Percentiles rank a stretch among this genome's conserved stretches.
phyloP scores from a whole-genome alignment of 2,797 vertebrate genomes.

The Chaunax sp. region DNA sequence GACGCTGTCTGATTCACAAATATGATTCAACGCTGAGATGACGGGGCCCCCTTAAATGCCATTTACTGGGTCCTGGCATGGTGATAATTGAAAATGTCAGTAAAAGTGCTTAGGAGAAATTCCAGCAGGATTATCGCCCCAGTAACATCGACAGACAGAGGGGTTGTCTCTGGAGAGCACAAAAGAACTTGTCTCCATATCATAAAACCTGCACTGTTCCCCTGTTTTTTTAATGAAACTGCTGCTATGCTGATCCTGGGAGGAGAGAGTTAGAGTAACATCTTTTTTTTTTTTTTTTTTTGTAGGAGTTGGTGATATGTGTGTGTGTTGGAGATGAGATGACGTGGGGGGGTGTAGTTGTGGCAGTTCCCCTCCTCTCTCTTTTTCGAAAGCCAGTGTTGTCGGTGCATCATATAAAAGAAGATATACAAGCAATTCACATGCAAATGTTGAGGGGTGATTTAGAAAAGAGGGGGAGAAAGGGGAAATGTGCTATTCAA shows the following conservation, averaged over 20 bases:
- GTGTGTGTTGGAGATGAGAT: constrained; percentile 41
- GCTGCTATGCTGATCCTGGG: constrained; percentile 69
- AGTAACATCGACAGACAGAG: constrained; percentile 83
- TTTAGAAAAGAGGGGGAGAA: constrained; percentile 85
- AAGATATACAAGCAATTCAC: constrained; percentile 91
- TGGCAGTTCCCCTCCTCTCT: constrained; percentile 68
- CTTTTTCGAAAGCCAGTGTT: constrained; percentile 85
- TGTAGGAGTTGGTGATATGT: constrained; percentile 37
- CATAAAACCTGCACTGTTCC: constrained; percentile 82
- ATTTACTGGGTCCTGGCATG: constrained; percentile 77
- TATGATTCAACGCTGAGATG: constrained; percentile 80
- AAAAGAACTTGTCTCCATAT: constrained; percentile 84
- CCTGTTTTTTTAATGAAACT: constrained; percentile 78
- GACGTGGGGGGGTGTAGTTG: constrained; percentile 38
- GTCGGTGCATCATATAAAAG: constrained; percentile 90
- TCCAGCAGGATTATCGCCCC: constrained; percentile 83
- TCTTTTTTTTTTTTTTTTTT: constrained; percentile 65
- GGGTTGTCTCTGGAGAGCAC: constrained; percentile 77
- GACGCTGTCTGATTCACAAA: constrained; percentile 72
- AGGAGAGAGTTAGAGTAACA: constrained; percentile 80
- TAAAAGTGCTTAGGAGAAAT: constrained; percentile 84
- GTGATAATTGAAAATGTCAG: constrained; percentile 84
- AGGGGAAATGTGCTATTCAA: constrained; percentile 87
- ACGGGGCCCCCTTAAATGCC: constrained; percentile 77
- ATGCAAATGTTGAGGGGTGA: constrained; percentile 88